phyloP scores from a whole-genome alignment of 2,888 invertebrate genomes.

The Pantelozetes paolii region DNA sequence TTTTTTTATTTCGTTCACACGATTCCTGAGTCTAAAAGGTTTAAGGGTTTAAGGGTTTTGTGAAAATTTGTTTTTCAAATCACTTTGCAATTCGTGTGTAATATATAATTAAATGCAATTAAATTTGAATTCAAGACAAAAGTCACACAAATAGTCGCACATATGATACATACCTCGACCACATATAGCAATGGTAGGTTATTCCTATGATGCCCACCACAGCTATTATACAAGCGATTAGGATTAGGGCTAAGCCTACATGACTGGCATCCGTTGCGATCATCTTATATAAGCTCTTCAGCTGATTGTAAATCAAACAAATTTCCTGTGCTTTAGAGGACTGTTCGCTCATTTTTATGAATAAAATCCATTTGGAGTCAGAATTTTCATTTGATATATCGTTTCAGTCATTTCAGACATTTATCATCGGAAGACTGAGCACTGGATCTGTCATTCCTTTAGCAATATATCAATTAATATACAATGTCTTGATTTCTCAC shows the following conservation, averaged over 20 bases:
- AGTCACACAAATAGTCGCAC: neutral
- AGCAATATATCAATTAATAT: too few relatives aligned
- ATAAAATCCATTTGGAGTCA: constrained; percentile 2
- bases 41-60: too few relatives aligned
- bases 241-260: constrained; percentile 64
- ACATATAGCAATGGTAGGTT: constrained; percentile 85
- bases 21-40: neutral
- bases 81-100: too few relatives aligned
- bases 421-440: too few relatives aligned
- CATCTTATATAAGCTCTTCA: constrained; percentile 14
- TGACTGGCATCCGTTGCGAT: neutral
- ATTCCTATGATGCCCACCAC: constrained; percentile 81
- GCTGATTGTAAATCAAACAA: constrained; percentile 2
- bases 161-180: constrained; percentile 68
- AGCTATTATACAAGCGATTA: constrained; percentile 81
- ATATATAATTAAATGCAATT: neutral
- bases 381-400: too few relatives aligned
- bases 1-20: neutral
- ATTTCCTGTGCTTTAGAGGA: neutral
- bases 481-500: too few relatives aligned
- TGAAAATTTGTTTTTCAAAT: too few relatives aligned
- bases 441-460: too few relatives aligned
- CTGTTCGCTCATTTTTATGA: neutral
- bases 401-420: too few relatives aligned
- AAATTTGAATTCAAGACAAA: too few relatives aligned